These are phyloP conservation scores for Sylvia atricapilla DNA, from an alignment of 2,113 vertebrate genomes.

Conservation along the genomic window DNA sequence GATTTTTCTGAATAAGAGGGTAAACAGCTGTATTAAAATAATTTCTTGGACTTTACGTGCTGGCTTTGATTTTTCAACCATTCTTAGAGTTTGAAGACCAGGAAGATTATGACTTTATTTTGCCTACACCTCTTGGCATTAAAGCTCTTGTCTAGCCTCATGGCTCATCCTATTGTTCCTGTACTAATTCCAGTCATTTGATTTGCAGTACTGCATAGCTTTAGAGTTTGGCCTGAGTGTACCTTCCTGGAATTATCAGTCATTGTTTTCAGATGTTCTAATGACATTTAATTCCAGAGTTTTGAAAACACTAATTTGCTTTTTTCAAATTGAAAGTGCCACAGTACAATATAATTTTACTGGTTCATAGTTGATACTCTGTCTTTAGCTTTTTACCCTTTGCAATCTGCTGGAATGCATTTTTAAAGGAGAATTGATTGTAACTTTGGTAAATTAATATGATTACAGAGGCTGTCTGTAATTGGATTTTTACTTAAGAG, in stretches of 20 bases:
- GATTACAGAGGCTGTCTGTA: slow-evolving; percentile 13
- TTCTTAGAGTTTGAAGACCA: background rate
- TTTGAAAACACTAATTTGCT: slow-evolving; percentile 9
- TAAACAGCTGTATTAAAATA: background rate
- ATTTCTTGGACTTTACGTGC: background rate
- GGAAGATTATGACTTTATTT: background rate
- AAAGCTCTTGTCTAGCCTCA: background rate
- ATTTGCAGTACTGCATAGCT: background rate
- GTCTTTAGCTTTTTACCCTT: slow-evolving; percentile 2
- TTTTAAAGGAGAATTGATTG: slow-evolving; percentile 37
- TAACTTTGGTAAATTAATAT: slow-evolving; percentile 22
- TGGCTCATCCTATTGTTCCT: background rate
- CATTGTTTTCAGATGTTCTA: slow-evolving; percentile 11
- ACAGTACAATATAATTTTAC: background rate
- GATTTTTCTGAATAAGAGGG: background rate
- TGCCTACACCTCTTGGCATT: background rate
- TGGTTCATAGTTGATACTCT: background rate
- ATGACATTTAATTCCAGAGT: slow-evolving; percentile 31
- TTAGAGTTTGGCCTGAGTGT: background rate
- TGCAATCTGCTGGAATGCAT: background rate
- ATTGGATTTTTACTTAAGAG: slow-evolving; percentile 26
- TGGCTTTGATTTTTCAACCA: background rate
- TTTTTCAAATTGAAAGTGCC: slow-evolving; percentile 9
- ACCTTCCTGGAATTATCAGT: background rate
- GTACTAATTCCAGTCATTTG: background rate